Base-by-base conservation (phyloP, 2,888 invertebrate species). In the Nyleta sp. region DNA sequence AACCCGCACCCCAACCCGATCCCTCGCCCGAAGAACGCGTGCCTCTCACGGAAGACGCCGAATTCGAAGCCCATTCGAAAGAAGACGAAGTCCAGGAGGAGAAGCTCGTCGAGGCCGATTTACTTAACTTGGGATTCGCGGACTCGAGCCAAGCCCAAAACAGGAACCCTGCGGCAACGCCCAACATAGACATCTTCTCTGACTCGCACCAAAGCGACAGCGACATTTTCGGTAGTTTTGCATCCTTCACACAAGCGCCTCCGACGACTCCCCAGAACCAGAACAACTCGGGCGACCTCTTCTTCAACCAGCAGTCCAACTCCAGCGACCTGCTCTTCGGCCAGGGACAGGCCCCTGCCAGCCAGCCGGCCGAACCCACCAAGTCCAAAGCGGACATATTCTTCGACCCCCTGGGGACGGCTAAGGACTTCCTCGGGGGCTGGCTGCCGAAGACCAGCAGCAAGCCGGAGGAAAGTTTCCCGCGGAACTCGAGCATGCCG, bases 401-500 rank as follows among this genome's bases (percentile, higher is more conserved):
- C 20, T 89, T 90, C 53, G 90, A 90, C 82, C 89, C 89, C 1
- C 73, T 90, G 10, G 86, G 85, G 6, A 84, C 78, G 3, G 81
- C 52, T 2, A 78, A 72, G 38, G 84, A 83, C 77, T 75, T 86
- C 3, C 67, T 87, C 6, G 82, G 84, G 0, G 92, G 91, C 20
- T 90, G 92, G 81, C 62, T 70, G 17, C 44, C 82, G 1, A 81
- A 78, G 8, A 24, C 55, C 0, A 79, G 80, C 10, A 55, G 81
- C 1, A 84, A 81, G 33, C 42, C 42, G 18, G 89, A 88, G 50
- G 90, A 88, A 50, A 88, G 78, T 31, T 87, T 92, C 15, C 91
- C 91, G 1, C 84, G 91, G 62, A 91, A 91, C 82, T 89, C 91
- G n/a, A 92, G 91, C 82, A 92, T 91, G 75, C 92, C 90, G 81